A percentile compares a stretch with the other conserved stretches of the same genome.
Conservation (phyloP, 1,140 invertebrate genomes). For the Bombyx mori region ASM3026992v2 NC_085109.1:14323501-14324000, state of each 20-base stretch:
- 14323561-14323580: background rate
- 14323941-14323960: too few species aligned
- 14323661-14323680: conserved; percentile 27
- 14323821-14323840: too few species aligned
- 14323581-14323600: background rate
- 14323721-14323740: conserved; percentile 4
- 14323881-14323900: too few species aligned
- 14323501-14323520: conserved; percentile 27
- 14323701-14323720: conserved; percentile 15
- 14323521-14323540: conserved; percentile 13
- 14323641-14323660: conserved; percentile 31
- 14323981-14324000: too few species aligned
- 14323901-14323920: too few species aligned
- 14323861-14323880: too few species aligned
- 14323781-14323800: too few species aligned
- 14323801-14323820: too few species aligned
- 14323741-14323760: conserved; percentile 5
- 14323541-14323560: conserved; percentile 24
- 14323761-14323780: too few species aligned
- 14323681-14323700: conserved; percentile 23
- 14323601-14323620: background rate
- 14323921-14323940: too few species aligned
- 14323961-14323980: too few species aligned
- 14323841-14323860: too few species aligned
- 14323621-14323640: conserved; percentile 16